Base-by-base conservation (phyloP, 2,113 vertebrate genomes). In the Platichthys flesus region DNA sequence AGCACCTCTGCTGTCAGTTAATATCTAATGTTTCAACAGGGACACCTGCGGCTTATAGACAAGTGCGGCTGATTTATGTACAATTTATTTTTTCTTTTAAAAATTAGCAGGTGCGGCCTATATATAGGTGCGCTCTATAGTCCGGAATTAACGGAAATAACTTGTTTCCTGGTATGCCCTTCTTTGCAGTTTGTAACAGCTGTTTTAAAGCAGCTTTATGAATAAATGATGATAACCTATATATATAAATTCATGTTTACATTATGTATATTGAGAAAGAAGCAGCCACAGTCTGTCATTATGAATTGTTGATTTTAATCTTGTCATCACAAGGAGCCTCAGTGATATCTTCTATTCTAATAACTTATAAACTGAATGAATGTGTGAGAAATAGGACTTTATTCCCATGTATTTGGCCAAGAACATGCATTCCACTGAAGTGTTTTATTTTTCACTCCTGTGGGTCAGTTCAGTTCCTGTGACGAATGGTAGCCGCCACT, bases 401-500 rank as follows among this genome's bases (percentile, higher is more conserved):
- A 18, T 18, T 14, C 15, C 45, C 45, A 16, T 16, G 45, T 7
- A 5, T 49, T 14, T 15, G 15, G 15, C 2, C 3, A 16, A 49
- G 45, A 4, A 15, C 45, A 49, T 49, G 40, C 45, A 16, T 49
- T 49, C 45, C 45, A 16, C 45, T 49, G 15, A 42, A 13, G 10
- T 3, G 40, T 24, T 58, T 58, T 45, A 10, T 2, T 47, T 26
- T n/a, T 0, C 7, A 14, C 12, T 18, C 21, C 13, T 16, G 15
- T 14, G 16, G 55, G 45, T 59, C 45, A 49, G 45, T 9, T 60
- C 6, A 31, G 24, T 67, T 73, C 8, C 55, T 74, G 56, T 57
- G 67, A 60, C 20, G 16, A 21, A 72, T 72, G 55, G 65, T 16
- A 20, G 42, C 40, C 8, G 58, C 68, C 14, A 2, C 10, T 76